These are phyloP conservation scores for Gallinago stenura DNA, from an alignment of 2,797 vertebrate genomes.

Conservation along the genomic window DNA sequence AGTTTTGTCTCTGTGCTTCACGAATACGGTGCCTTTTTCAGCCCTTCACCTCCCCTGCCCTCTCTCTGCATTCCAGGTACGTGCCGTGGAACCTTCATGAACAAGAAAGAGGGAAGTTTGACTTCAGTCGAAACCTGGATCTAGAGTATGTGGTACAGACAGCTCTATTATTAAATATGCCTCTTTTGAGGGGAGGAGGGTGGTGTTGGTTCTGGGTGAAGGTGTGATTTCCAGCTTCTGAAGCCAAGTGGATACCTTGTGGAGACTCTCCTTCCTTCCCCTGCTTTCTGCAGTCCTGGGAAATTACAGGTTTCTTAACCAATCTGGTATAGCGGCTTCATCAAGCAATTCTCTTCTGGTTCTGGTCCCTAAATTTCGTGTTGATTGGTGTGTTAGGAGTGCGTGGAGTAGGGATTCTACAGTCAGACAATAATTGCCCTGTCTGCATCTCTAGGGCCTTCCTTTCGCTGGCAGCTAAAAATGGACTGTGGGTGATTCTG, in stretches of 20 bases:
- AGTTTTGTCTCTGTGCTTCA: neutral
- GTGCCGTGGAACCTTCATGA: slow-evolving; percentile 95
- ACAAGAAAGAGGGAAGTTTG: slow-evolving; percentile 84
- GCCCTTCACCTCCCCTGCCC: neutral
- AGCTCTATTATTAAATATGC: neutral
- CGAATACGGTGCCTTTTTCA: neutral
- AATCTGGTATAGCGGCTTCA: neutral
- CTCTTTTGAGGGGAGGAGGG: neutral
- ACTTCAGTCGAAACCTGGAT: slow-evolving; percentile 90
- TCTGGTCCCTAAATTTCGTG: neutral
- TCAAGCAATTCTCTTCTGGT: neutral
- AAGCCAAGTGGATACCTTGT: neutral
- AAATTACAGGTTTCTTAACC: neutral
- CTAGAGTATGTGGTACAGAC: slow-evolving; percentile 82
- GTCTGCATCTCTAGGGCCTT: slow-evolving; percentile 83
- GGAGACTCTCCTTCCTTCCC: neutral
- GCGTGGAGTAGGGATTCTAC: neutral
- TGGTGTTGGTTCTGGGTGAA: neutral
- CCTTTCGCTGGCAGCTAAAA: slow-evolving; percentile 85
- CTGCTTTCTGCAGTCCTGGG: neutral
- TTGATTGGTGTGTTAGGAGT: neutral
- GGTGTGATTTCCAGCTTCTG: neutral
- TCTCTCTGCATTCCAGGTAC: slow-evolving; percentile 77
- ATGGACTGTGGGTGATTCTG: slow-evolving; percentile 94
- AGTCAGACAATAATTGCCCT: neutral